Conservation (phyloP, 2,797 vertebrate species). For the Sternarchorhynchus goeldii region DNA sequence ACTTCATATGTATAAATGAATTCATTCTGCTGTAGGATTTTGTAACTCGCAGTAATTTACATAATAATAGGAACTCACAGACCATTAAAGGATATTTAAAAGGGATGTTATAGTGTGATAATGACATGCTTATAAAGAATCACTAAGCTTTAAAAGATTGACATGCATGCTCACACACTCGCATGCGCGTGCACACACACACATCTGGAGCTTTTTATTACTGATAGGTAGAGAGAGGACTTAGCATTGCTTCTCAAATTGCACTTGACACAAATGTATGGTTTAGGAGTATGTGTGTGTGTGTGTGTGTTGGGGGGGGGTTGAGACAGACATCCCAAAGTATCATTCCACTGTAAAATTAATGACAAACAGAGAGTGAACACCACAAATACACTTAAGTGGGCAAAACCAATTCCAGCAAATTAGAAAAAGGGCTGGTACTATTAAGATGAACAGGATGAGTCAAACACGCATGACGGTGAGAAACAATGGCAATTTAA, state of each 20-base stretch:
- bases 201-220: neutral
- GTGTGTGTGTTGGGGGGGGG: neutral
- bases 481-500: neutral
- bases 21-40: neutral
- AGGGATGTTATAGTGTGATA: neutral
- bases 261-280: slow-evolving; percentile 32
- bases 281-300: neutral
- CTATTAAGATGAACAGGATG: neutral
- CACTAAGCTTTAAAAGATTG: neutral
- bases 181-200: neutral
- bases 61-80: slow-evolving; percentile 20
- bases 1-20: neutral
- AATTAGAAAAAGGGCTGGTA: neutral
- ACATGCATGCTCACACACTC: neutral
- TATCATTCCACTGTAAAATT: neutral
- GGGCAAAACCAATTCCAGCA: neutral
- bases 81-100: neutral
- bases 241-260: slow-evolving; percentile 5
- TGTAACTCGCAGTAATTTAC: neutral
- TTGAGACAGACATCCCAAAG: neutral
- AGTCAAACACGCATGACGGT: neutral
- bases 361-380: neutral
- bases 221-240: too few species aligned
- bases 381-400: neutral
- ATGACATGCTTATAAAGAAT: neutral